Conservation (phyloP, 2,888 invertebrate genomes). For the Arctia plantaginis region DNA sequence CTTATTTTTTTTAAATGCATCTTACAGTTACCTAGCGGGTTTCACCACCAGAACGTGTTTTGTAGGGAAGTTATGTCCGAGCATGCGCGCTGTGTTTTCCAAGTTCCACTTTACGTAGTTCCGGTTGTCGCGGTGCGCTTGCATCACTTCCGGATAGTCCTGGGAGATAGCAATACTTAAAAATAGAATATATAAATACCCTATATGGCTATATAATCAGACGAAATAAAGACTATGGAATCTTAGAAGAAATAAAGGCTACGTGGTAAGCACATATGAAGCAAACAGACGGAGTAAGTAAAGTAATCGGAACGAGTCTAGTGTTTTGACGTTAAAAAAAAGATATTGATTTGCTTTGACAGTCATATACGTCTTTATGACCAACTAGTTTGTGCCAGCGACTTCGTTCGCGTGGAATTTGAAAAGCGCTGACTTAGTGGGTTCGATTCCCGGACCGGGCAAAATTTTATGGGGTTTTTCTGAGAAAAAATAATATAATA, state of each 20-base stretch:
- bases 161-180: slow-evolving; percentile 59
- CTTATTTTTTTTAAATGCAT: too few species aligned
- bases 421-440: too few species aligned
- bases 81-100: slow-evolving; percentile 90
- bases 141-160: slow-evolving; percentile 95
- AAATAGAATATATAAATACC: background rate
- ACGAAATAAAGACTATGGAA: background rate
- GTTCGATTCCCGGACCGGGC: too few species aligned
- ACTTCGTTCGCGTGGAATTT: too few species aligned
- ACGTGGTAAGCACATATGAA: background rate
- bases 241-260: background rate
- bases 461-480: too few species aligned
- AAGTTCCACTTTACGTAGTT: slow-evolving; percentile 93
- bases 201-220: background rate
- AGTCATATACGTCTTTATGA: too few species aligned
- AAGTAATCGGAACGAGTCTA: too few species aligned
- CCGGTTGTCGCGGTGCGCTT: slow-evolving; percentile 90
- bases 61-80: slow-evolving; percentile 90
- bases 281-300: too few species aligned
- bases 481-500: too few species aligned
- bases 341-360: too few species aligned
- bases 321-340: too few species aligned
- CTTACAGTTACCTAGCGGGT: slow-evolving; percentile 91
- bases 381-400: too few species aligned
- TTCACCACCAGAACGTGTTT: slow-evolving; percentile 91